phyloP scores from a whole-genome alignment of 2,797 vertebrate genomes.

The Leucoraja ocellata region DNA sequence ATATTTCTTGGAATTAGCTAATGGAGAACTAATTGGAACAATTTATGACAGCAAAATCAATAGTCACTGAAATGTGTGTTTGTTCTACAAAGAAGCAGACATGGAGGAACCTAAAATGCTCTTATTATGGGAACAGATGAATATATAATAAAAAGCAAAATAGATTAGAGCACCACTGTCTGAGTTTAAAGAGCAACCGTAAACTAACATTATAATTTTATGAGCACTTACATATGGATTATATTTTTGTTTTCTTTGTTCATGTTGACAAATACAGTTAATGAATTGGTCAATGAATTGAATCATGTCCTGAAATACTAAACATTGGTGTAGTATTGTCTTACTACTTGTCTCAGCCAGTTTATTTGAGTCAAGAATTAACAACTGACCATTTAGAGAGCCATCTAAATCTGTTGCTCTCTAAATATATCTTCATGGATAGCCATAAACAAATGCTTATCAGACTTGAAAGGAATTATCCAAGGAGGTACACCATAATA shows the following conservation, averaged over 20 bases:
- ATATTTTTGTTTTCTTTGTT: background rate
- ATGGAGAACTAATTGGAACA: slow-evolving; percentile 39
- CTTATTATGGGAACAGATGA: slow-evolving; percentile 9
- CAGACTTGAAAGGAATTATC: background rate
- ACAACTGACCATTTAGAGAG: background rate
- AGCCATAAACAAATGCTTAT: background rate
- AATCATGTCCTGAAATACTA: background rate
- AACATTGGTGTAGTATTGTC: background rate
- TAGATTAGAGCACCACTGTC: background rate
- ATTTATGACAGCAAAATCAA: slow-evolving; percentile 39
- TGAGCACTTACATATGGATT: slow-evolving; percentile 29
- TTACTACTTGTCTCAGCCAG: background rate
- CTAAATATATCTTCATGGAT: background rate
- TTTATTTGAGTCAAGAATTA: background rate
- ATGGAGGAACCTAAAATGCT: slow-evolving; percentile 36
- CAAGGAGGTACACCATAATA: background rate
- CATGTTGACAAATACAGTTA: background rate
- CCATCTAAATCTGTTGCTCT: background rate
- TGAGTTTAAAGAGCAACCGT: background rate
- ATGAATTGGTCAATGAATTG: background rate
- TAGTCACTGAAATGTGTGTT: slow-evolving; percentile 42
- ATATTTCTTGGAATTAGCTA: slow-evolving; percentile 38
- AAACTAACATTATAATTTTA: slow-evolving; percentile 35
- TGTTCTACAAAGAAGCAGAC: slow-evolving; percentile 36
- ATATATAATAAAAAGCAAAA: slow-evolving; percentile 16